phyloP scores from a whole-genome alignment of 2,113 vertebrate species.

The Anarrhichthys ocellatus region DNA sequence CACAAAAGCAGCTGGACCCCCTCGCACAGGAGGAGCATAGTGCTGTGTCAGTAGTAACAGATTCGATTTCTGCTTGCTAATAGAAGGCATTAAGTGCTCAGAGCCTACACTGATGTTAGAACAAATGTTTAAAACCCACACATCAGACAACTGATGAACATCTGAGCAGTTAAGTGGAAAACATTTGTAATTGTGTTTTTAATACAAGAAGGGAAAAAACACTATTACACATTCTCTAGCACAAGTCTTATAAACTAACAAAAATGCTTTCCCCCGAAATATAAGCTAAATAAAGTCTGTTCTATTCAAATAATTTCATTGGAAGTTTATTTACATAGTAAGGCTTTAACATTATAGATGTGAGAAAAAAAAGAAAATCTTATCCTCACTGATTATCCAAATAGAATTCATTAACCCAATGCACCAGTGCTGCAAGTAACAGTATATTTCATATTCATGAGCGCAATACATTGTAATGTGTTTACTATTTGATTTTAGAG shows the following conservation, averaged over 20 bases:
- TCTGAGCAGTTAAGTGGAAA: background rate
- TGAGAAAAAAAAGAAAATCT: background rate
- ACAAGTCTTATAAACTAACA: background rate
- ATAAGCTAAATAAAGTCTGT: background rate
- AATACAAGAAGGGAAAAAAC: constrained; percentile 15
- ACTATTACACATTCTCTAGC: background rate
- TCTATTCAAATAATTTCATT: background rate
- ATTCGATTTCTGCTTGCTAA: constrained; percentile 29
- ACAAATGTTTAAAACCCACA: constrained; percentile 21
- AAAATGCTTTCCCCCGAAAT: background rate
- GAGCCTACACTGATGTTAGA: constrained; percentile 5
- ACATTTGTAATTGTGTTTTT: constrained; percentile 17
- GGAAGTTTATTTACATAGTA: background rate
- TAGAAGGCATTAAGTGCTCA: constrained; percentile 29
- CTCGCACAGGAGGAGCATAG: constrained; percentile 7
- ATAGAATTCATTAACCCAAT: constrained; percentile 15
- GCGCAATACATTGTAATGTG: background rate
- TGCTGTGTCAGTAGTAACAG: constrained; percentile 43
- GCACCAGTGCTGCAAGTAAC: background rate
- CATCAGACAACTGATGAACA: constrained; percentile 11
- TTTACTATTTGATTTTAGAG: constrained; percentile 20
- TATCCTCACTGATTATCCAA: background rate
- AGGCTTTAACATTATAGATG: background rate
- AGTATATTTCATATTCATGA: background rate
- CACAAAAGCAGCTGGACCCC: constrained; percentile 37